Conservation (phyloP, 30 jellyfish, hydroid and myxozoan species). For the Hydractinia echinata region DNA sequence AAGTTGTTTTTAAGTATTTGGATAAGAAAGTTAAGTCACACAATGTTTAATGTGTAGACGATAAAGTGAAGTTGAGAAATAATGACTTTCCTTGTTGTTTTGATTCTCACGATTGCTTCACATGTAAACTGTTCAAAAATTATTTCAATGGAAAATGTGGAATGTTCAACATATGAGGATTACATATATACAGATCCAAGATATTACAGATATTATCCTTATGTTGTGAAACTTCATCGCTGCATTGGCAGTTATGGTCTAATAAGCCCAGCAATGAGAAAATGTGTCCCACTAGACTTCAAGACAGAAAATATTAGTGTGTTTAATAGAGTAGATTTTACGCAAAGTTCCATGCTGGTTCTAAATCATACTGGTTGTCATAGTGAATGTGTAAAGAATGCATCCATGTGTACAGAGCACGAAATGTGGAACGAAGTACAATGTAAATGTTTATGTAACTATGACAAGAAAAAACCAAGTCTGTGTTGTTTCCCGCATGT, state of each 20-base stretch:
- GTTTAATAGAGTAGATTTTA: neutral
- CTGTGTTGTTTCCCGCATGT: constrained; percentile 28
- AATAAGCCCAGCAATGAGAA: neutral
- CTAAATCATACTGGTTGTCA: constrained; percentile 18
- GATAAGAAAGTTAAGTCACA: too few species aligned
- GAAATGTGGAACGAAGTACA: neutral
- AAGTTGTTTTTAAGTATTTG: too few species aligned
- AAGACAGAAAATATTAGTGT: neutral
- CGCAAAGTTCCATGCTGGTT: neutral
- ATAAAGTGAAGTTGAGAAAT: too few species aligned
- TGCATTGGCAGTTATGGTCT: constrained; percentile 20
- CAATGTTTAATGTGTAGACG: too few species aligned
- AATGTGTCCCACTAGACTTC: constrained; percentile 24
- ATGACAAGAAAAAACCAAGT: neutral
- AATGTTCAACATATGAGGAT: constrained; percentile 1
- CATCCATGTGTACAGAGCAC: constrained; percentile 20
- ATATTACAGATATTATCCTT: constrained; percentile 23
- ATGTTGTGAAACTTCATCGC: constrained; percentile 24
- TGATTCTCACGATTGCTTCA: too few species aligned
- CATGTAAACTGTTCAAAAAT: neutral
- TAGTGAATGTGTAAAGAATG: neutral
- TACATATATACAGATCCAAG: constrained; percentile 7
- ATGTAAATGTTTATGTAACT: constrained; percentile 20
- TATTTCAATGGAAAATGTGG: neutral
- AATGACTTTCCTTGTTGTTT: too few species aligned